Conservation (phyloP, 1,140 invertebrate genomes). For the Eciton burchellii region DNA sequence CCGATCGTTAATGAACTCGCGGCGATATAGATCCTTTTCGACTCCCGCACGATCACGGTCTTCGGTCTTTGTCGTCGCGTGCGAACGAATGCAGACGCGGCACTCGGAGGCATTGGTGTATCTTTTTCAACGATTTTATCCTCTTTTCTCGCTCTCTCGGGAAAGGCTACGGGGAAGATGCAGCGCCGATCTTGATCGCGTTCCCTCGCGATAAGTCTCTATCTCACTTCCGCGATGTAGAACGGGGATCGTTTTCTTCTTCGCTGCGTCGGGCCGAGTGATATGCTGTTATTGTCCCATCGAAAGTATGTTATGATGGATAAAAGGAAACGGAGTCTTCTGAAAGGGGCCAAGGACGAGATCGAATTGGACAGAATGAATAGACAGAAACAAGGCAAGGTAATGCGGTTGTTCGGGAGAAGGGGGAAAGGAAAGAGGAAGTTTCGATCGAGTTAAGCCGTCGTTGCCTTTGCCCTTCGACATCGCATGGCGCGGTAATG, state of each 20-base stretch:
- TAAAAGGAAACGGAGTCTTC: conserved; percentile 74
- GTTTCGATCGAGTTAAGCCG: conserved; percentile 20
- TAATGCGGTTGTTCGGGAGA: conserved; percentile 56
- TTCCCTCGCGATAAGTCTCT: neutral
- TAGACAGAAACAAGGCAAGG: conserved; percentile 81
- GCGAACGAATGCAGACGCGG: neutral
- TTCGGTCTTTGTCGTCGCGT: neutral
- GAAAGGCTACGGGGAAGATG: neutral
- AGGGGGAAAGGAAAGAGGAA: too few relatives aligned
- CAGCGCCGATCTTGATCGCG: neutral
- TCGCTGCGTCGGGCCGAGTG: neutral
- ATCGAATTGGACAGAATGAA: conserved; percentile 79
- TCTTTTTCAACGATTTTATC: too few relatives aligned
- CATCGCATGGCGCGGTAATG: neutral
- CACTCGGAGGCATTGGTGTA: neutral
- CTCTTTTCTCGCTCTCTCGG: neutral
- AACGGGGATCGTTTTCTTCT: conserved; percentile 12
- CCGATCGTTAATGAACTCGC: conserved; percentile 66
- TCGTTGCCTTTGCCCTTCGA: neutral
- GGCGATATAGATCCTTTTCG: conserved; percentile 19
- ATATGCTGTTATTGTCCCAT: neutral
- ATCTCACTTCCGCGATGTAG: neutral
- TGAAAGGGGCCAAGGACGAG: conserved; percentile 82
- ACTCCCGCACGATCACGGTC: neutral
- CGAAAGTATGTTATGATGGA: conserved; percentile 68